Conservation (phyloP, 2,888 invertebrate genomes). For the Agonopterix arenella region DNA sequence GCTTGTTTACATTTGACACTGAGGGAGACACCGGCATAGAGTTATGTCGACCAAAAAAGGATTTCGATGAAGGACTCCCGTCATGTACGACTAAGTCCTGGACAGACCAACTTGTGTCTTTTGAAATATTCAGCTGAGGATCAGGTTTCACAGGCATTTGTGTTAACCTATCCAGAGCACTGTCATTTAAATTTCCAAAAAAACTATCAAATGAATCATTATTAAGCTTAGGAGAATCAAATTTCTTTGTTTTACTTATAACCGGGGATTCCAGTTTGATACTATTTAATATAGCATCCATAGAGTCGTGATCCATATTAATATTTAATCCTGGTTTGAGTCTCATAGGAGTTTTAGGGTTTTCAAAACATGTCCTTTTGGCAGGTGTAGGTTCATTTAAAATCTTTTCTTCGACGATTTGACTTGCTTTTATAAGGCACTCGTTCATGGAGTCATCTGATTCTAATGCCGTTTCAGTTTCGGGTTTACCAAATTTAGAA, state of each 20-base stretch:
- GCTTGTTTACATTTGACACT: constrained; percentile 33
- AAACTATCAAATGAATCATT: constrained; percentile 71
- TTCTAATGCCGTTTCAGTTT: constrained; percentile 55
- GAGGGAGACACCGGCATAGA: constrained; percentile 70
- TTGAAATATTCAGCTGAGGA: constrained; percentile 15
- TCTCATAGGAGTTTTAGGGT: constrained; percentile 13
- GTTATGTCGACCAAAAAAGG: constrained; percentile 52
- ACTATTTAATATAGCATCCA: constrained; percentile 56
- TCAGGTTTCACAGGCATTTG: constrained; percentile 44
- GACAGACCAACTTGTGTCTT: constrained; percentile 34
- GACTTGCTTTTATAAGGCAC: constrained; percentile 64
- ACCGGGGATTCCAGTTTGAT: constrained; percentile 55
- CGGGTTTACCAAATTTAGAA: constrained; percentile 56
- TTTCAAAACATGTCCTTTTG: constrained; percentile 34
- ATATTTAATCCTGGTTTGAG: constrained; percentile 26
- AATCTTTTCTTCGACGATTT: constrained; percentile 62
- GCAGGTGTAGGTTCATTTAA: constrained; percentile 30
- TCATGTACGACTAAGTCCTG: constrained; percentile 44
- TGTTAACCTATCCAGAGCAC: constrained; percentile 56
- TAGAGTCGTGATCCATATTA: constrained; percentile 55
- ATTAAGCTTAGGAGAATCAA: constrained; percentile 40
- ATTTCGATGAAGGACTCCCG: constrained; percentile 46
- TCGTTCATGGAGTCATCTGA: constrained; percentile 74
- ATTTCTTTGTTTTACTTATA: constrained; percentile 37
- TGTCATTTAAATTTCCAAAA: constrained; percentile 64